Evolutionary conservation across 2,888 invertebrate species (phyloP).

Genomic region (Opisthograptis luteolata): DNA sequence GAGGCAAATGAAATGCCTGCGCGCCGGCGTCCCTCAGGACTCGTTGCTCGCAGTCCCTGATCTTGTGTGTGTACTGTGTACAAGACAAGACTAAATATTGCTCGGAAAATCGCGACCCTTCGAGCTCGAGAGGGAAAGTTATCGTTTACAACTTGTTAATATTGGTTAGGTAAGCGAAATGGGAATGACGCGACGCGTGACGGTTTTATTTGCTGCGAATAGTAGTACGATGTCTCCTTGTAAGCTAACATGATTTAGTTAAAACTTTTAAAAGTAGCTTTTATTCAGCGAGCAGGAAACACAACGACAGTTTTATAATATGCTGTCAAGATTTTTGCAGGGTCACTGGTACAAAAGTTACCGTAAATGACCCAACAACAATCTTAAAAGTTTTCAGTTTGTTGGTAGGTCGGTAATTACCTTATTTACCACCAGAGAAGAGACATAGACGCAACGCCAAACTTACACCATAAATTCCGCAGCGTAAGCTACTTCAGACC

Average conservation of each 20-base stretch:
- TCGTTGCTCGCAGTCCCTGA: conserved; percentile 48
- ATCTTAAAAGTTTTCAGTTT: too few species aligned
- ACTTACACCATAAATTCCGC: conserved; percentile 9
- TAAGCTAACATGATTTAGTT: neutral
- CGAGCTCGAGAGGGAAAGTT: conserved; percentile 50
- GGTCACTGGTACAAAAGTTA: too few species aligned
- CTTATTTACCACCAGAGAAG: too few species aligned
- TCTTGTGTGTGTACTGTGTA: conserved; percentile 22
- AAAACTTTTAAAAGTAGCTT: neutral
- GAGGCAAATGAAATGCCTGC: conserved; percentile 66
- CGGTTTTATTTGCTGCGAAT: conserved; percentile 42
- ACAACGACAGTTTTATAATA: conserved; percentile 2
- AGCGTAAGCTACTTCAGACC: neutral
- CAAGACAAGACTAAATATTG: conserved; percentile 56
- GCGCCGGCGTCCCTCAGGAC: conserved; percentile 56
- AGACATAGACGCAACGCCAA: conserved; percentile 1
- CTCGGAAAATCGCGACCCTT: conserved; percentile 49
- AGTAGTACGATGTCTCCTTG: conserved; percentile 11
- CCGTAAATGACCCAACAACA: too few species aligned
- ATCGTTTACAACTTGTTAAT: conserved; percentile 73
- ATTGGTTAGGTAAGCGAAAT: conserved; percentile 53
- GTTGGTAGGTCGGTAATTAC: too few species aligned
- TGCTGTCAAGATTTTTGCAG: too few species aligned
- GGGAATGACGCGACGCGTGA: too few species aligned
- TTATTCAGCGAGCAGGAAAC: neutral